Base-by-base conservation (phyloP, 2,888 invertebrate species). In the Agrotis exclamationis region DNA sequence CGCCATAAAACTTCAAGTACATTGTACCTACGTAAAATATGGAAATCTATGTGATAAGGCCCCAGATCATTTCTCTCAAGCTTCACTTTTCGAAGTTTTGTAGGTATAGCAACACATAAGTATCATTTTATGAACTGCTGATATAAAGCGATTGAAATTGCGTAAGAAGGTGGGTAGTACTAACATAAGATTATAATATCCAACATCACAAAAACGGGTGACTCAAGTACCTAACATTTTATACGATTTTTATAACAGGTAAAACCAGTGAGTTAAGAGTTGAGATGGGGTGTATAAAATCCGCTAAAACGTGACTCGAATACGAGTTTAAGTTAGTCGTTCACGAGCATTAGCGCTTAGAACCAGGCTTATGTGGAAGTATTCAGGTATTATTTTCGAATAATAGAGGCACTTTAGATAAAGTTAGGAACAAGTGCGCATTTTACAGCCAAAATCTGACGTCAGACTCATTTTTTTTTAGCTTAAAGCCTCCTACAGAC, bases 261-360 rank as follows among this genome's bases (percentile, higher is more conserved):
- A 67, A 64, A 64, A 72, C 73, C 67, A 53, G 59, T 53, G 60
- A 82, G 73, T 77, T 77, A 63, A 28, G 63, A 58, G 82, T 51
- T 33, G 62, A 79, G 74, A 79, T 82, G 62, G 74, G 66, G 79
- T 82, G 74, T 82, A 82, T 79, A 82, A 79, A 82, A 79, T 79
- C 73, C 48, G 54, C 44, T 62, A 78, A 78, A 56, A 79, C 79
- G 82, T 79, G 79, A 78, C 62, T 47, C 1, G 82, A 79, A 68
- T 79, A 33, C 70, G 6, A 20, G 58, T 48, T 14, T 13, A 66
- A 65, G 54, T 50, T 60, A 72, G 64, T 59, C 59, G 54, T 64
- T 65, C 63, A 58, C 18, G 24, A 56, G 74, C 58, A 68, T 79
- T 67, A 82, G 48, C 50, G 50, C 50, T 48, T 48, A 68, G 71